A percentile compares a stretch with the other conserved stretches of the same genome.
phyloP scores from a whole-genome alignment of 2,888 invertebrate species.

The Mythimna loreyi region DNA sequence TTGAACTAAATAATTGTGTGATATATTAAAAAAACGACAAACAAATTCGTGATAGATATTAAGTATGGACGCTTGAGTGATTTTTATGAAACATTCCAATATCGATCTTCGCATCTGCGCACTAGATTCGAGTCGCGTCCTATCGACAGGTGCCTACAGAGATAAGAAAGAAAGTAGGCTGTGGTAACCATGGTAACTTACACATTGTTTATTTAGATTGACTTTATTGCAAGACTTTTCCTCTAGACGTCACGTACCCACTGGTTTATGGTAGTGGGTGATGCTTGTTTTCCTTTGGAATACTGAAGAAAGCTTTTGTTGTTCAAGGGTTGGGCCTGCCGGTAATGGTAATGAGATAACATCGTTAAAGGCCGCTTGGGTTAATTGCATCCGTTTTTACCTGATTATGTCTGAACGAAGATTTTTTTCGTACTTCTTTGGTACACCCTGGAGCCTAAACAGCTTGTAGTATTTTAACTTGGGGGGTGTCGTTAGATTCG shows the following conservation, averaged over 20 bases:
- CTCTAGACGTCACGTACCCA: slow-evolving; percentile 48
- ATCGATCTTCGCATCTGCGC: slow-evolving; percentile 60
- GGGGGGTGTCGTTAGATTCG: too few species aligned
- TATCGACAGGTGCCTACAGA: slow-evolving; percentile 70
- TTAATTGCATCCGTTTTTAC: neutral
- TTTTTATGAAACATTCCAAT: slow-evolving; percentile 56
- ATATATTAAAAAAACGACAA: neutral
- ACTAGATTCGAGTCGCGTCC: slow-evolving; percentile 62
- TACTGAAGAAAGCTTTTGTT: slow-evolving; percentile 37
- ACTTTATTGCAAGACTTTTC: slow-evolving; percentile 62
- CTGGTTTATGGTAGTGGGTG: slow-evolving; percentile 50
- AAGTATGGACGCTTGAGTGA: neutral
- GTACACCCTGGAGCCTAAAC: too few species aligned
- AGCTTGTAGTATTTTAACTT: too few species aligned
- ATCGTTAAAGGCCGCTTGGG: neutral
- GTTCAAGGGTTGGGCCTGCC: neutral
- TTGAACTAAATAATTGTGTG: too few species aligned
- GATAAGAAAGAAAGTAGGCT: slow-evolving; percentile 72
- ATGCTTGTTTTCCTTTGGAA: slow-evolving; percentile 20
- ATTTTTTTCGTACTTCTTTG: too few species aligned
- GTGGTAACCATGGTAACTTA: slow-evolving; percentile 65
- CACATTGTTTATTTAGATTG: slow-evolving; percentile 74
- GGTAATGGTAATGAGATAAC: neutral
- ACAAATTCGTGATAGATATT: neutral
- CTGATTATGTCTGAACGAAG: too few species aligned